Percentiles rank a stretch among this genome's conserved stretches.
Evolutionary conservation across 2,113 vertebrate species (phyloP).

Genomic region (Sitta europaea): DNA sequence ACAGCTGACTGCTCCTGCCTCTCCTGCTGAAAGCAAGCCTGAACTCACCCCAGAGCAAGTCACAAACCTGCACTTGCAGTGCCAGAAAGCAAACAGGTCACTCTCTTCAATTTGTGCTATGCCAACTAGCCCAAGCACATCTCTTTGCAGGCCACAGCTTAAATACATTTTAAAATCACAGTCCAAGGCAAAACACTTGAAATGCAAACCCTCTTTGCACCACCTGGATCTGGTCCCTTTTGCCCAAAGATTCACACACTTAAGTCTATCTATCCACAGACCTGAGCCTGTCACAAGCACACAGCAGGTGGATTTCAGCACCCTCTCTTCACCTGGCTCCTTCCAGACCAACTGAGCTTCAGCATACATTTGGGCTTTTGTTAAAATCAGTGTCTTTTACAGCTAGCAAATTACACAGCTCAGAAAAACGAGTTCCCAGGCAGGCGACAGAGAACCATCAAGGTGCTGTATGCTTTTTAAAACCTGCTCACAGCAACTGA

Average conservation of each 20-base stretch:
- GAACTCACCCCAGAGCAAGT: neutral
- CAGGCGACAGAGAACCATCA: constrained; percentile 20
- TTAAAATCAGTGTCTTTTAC: constrained; percentile 23
- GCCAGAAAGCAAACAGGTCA: constrained; percentile 37
- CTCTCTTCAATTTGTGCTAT: constrained; percentile 9
- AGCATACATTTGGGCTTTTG: constrained; percentile 33
- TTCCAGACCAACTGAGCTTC: constrained; percentile 54
- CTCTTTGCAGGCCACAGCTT: constrained; percentile 36
- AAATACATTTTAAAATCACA: constrained; percentile 37
- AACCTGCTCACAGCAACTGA: constrained; percentile 30
- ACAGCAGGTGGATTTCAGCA: constrained; percentile 57
- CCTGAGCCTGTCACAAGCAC: constrained; percentile 43
- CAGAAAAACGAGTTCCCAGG: constrained; percentile 46
- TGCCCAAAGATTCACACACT: constrained; percentile 40
- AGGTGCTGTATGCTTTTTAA: constrained; percentile 21
- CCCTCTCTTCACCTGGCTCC: constrained; percentile 49
- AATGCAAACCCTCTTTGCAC: constrained; percentile 49
- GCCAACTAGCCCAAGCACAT: constrained; percentile 3
- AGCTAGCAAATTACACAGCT: constrained; percentile 37
- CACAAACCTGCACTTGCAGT: neutral
- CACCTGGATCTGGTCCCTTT: constrained; percentile 63
- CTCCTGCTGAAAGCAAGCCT: constrained; percentile 1
- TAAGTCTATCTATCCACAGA: constrained; percentile 42
- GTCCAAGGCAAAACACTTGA: constrained; percentile 67
- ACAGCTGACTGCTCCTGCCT: neutral